A percentile compares a stretch with the other conserved stretches of the same genome.
These are phyloP conservation scores for Crotophaga sulcirostris DNA, from an alignment of 2,113 vertebrate species.

Conservation along the genomic window DNA sequence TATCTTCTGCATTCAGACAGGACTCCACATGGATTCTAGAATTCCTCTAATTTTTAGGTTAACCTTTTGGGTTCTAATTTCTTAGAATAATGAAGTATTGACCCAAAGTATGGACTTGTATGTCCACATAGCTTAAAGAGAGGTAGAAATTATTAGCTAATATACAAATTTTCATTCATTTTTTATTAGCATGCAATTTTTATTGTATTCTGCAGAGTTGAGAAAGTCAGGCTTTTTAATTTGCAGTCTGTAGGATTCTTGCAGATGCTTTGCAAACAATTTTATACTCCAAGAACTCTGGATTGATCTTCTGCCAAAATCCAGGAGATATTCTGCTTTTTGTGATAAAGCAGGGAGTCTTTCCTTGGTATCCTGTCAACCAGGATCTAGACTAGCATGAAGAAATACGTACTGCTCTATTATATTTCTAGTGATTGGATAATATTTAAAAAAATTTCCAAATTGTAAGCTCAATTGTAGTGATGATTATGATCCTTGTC, in stretches of 20 bases:
- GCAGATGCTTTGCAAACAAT: not conserved
- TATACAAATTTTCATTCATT: not conserved
- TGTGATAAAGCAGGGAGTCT: not conserved
- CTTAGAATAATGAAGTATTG: not conserved
- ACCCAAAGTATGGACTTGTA: not conserved
- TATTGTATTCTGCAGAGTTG: not conserved
- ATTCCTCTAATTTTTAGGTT: not conserved
- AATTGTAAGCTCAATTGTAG: not conserved
- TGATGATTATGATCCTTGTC: not conserved
- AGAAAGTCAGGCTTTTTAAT: not conserved
- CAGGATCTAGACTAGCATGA: not conserved
- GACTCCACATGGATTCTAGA: not conserved
- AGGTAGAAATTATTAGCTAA: not conserved
- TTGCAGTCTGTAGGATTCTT: not conserved
- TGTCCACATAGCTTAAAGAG: not conserved
- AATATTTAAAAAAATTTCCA: not conserved
- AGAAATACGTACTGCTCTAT: not conserved
- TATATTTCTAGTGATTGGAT: not conserved
- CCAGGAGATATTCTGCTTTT: not conserved
- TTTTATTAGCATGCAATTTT: not conserved
- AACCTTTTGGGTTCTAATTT: not conserved
- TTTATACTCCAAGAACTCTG: not conserved
- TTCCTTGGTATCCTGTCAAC: not conserved
- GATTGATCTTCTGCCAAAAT: constrained; percentile 14
- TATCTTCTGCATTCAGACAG: not conserved